phyloP scores from a whole-genome alignment of 2,797 vertebrate genomes.

The Esox lucius region DNA sequence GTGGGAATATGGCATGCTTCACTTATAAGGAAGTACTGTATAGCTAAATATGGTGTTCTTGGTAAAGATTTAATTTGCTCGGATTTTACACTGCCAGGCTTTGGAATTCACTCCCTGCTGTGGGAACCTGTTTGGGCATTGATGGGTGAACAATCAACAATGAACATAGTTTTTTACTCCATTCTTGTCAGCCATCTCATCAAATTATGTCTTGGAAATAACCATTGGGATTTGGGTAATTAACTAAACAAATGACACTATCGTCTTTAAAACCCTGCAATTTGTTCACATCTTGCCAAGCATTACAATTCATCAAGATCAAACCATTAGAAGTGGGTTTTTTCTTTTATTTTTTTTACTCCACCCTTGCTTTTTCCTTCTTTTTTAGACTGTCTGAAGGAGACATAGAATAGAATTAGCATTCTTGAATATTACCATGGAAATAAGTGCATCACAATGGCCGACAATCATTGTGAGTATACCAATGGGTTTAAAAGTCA shows the following conservation, averaged over 20 bases:
- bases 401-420: too few relatives aligned
- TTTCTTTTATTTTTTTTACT: constrained; percentile 51
- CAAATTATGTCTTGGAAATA: constrained; percentile 46
- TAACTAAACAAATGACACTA: constrained; percentile 27
- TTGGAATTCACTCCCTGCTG: constrained; percentile 18
- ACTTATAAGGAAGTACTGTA: background rate
- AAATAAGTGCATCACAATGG: too few relatives aligned
- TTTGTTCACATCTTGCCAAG: constrained; percentile 48
- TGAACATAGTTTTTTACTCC: constrained; percentile 35
- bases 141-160: constrained; percentile 30
- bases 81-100: constrained; percentile 8
- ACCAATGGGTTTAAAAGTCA: too few relatives aligned
- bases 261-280: constrained; percentile 23
- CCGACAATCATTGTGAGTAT: too few relatives aligned
- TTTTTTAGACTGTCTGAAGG: constrained; percentile 48
- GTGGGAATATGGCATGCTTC: background rate
- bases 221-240: constrained; percentile 44
- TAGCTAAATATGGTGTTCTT: background rate
- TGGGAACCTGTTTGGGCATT: constrained; percentile 27
- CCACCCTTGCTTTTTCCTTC: constrained; percentile 36
- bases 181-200: constrained; percentile 40
- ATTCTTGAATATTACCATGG: too few relatives aligned
- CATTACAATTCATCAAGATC: constrained; percentile 34
- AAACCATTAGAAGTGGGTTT: constrained; percentile 53
- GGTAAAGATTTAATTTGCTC: constrained; percentile 9